These are phyloP conservation scores for Percina caprodes DNA, from an alignment of 2,113 vertebrate species.

Conservation along the genomic window DNA sequence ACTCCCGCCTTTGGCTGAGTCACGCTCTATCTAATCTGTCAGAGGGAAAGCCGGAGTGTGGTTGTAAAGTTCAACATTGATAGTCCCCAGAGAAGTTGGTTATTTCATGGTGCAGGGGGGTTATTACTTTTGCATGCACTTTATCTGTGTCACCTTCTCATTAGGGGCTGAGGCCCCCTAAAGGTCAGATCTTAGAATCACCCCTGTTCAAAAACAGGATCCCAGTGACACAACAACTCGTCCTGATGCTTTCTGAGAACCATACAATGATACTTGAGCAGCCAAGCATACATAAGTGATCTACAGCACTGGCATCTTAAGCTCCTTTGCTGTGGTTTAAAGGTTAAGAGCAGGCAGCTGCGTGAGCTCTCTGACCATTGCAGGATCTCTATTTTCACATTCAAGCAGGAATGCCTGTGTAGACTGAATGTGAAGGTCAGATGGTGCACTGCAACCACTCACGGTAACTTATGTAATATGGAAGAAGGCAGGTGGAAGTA, in stretches of 20 bases:
- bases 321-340: constrained; percentile 35
- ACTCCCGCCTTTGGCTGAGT: too few relatives aligned
- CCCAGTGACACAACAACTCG: not conserved
- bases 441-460: constrained; percentile 13
- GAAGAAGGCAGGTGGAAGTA: constrained; percentile 11
- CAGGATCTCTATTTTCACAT: constrained; percentile 16
- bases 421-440: constrained; percentile 4
- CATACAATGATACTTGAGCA: constrained; percentile 2
- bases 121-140: too few relatives aligned
- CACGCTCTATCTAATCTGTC: too few relatives aligned
- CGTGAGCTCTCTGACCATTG: not conserved
- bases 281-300: not conserved
- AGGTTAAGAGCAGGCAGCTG: constrained; percentile 42
- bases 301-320: not conserved
- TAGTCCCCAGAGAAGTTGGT: too few relatives aligned
- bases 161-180: too few relatives aligned
- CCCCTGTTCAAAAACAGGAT: not conserved
- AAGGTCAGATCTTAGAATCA: too few relatives aligned
- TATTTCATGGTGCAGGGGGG: too few relatives aligned
- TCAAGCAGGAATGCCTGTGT: constrained; percentile 6
- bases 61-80: too few relatives aligned
- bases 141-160: too few relatives aligned
- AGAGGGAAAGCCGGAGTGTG: too few relatives aligned
- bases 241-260: not conserved
- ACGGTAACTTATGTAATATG: constrained; percentile 24